A percentile compares a stretch with the other conserved stretches of the same genome.
Evolutionary conservation across 1,140 invertebrate genomes (phyloP).

Genomic region (Macrocentrus cingulum): DNA sequence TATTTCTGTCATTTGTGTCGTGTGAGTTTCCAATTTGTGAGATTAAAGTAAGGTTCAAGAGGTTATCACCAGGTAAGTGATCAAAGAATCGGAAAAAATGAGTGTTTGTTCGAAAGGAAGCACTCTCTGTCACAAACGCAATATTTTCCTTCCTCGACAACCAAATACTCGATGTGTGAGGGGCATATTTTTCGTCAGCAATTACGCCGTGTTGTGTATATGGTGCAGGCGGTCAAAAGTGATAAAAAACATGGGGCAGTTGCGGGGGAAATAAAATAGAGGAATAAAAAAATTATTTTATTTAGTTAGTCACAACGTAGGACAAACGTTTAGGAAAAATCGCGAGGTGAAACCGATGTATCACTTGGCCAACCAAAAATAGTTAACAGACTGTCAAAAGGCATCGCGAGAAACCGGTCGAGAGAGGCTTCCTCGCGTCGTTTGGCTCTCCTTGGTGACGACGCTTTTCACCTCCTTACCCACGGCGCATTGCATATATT

Average conservation of each 20-base stretch:
- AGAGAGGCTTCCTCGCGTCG: constrained; percentile 26
- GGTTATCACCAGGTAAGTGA: constrained; percentile 35
- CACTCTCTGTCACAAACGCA: not conserved
- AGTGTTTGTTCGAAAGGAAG: not conserved
- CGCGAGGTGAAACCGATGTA: constrained; percentile 1
- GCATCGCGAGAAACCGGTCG: constrained; percentile 26
- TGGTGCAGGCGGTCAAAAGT: too few relatives aligned
- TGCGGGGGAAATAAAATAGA: too few relatives aligned
- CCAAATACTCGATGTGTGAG: too few relatives aligned
- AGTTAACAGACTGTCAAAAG: constrained; percentile 26
- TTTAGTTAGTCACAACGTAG: too few relatives aligned
- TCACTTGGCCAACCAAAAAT: constrained; percentile 15
- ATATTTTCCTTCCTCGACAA: too few relatives aligned
- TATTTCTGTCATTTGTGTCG: constrained; percentile 17
- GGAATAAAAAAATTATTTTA: too few relatives aligned
- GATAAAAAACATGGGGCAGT: too few relatives aligned
- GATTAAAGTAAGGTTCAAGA: constrained; percentile 35
- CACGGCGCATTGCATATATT: constrained; percentile 2
- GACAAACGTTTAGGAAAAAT: not conserved
- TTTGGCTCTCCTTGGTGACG: constrained; percentile 28
- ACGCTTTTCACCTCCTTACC: constrained; percentile 24
- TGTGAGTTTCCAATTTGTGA: constrained; percentile 25
- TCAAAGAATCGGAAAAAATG: constrained; percentile 4
- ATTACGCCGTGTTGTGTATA: too few relatives aligned
- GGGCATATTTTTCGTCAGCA: too few relatives aligned